Evolutionary conservation across 2,113 vertebrate species (phyloP).

Genomic region (Cynopterus brachyotis): DNA sequence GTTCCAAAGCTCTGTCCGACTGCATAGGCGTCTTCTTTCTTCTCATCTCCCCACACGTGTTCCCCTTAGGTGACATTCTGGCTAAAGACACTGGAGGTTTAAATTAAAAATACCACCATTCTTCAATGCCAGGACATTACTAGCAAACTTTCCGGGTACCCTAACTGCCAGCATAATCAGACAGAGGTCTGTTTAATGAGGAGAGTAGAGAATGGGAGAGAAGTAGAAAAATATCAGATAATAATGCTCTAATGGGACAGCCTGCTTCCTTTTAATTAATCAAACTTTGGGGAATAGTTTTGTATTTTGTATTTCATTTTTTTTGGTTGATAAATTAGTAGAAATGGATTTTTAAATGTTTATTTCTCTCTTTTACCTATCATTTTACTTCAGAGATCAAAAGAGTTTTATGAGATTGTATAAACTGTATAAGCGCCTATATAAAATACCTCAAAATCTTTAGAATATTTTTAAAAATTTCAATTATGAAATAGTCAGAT

Average conservation of each 20-base stretch:
- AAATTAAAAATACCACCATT: not conserved
- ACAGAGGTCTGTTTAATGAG: not conserved
- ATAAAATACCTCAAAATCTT: not conserved
- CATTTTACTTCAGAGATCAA: not conserved
- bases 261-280: not conserved
- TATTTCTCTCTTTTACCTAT: not conserved
- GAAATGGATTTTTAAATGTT: not conserved
- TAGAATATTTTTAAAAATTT: not conserved
- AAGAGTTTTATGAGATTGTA: not conserved
- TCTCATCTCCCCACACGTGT: not conserved
- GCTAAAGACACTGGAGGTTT: not conserved
- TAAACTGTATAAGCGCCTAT: not conserved
- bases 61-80: not conserved
- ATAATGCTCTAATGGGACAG: rapidly evolving
- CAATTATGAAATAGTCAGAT: not conserved
- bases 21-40: not conserved
- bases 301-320: not conserved
- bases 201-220: not conserved
- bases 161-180: not conserved
- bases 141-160: not conserved
- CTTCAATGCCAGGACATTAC: not conserved
- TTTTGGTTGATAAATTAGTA: not conserved
- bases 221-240: not conserved
- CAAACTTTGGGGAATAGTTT: not conserved
- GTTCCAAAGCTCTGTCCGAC: not conserved